Conservation (phyloP, 2,797 vertebrate species). For the Botia kubotai region DNA sequence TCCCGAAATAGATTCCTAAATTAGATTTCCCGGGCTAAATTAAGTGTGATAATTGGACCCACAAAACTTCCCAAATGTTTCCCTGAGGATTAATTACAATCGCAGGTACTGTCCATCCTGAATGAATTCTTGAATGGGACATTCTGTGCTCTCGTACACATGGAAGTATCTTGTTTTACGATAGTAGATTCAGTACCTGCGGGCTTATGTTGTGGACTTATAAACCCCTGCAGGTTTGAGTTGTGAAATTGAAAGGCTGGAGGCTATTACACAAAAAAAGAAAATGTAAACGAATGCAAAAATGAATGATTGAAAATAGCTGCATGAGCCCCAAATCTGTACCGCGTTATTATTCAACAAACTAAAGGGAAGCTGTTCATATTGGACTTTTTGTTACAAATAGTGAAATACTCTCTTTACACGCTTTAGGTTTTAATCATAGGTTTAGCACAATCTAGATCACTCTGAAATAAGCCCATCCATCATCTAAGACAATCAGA, state of each 20-base stretch:
- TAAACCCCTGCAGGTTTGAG: not conserved
- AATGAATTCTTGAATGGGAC: not conserved
- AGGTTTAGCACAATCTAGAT: slow-evolving; percentile 52
- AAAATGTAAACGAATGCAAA: not conserved
- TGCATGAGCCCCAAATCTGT: not conserved
- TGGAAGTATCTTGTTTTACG: not conserved
- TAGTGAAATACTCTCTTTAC: slow-evolving; percentile 41
- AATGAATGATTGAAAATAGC: slow-evolving; percentile 1
- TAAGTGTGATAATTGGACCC: slow-evolving; percentile 54
- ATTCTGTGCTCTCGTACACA: slow-evolving; percentile 7
- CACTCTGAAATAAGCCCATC: slow-evolving; percentile 54
- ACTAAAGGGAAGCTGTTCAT: slow-evolving; percentile 19
- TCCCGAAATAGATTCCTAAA: slow-evolving; percentile 45
- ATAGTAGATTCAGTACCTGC: not conserved
- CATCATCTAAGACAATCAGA: slow-evolving; percentile 57
- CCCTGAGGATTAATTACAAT: slow-evolving; percentile 55
- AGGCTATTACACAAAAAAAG: not conserved
- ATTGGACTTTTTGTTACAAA: slow-evolving; percentile 30
- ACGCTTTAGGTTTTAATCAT: slow-evolving; percentile 53
- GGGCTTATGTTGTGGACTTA: too few species aligned
- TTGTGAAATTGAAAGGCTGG: not conserved
- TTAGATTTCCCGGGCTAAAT: slow-evolving; percentile 51
- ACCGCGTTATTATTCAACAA: not conserved
- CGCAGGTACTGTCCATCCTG: slow-evolving; percentile 40
- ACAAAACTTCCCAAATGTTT: slow-evolving; percentile 37